Base-by-base conservation (phyloP, 2,888 invertebrate species). In the Ganaspis brasiliensis region DNA sequence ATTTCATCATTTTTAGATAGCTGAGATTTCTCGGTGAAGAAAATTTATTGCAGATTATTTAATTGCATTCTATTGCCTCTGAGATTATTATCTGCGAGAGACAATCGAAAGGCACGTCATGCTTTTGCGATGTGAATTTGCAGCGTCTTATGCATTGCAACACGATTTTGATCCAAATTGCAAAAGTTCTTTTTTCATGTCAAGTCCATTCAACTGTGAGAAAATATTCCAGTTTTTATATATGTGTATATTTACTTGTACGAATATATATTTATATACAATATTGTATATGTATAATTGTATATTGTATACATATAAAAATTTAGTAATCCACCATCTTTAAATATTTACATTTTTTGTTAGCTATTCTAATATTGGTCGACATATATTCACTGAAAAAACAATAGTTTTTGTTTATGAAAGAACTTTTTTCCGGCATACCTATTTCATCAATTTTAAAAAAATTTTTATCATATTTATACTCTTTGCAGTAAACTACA, bases 81-180 rank as follows among this genome's bases (percentile, higher is more conserved):
- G 24, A 14, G 56, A 56, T 24, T 56, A 56, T 24, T 56, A 14
- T 56, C 56, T 14, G 24, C 24, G 6, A 6, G 1, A 24, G 24
- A 56, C 56, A 56, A 56, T 56, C 12, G 14, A 56, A 14, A 56
- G 56, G 12, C 24, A 24, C 24, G 56, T 56, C 56, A 24, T 56
- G 21, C 21, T 56, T 21, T 56, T 24, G 14, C 56, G 19, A 56
- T 56, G 56, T 16, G 24, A 21, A 56, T 56, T 56, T 24, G 56
- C 56, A 56, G 21, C 24, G 14, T 24, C 24, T 56, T 3, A 21
- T 56, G 1, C 5, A 56, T 56, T 24, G 56, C 56, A 56, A 56
- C 56, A 56, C 56, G 21, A 55, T 21, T 56, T 24, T 14, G 24
- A 16, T 14, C 24, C 56, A 24, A 56, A 56, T 56, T 56, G 24